phyloP scores from a whole-genome alignment of 2,113 vertebrate species.

The Daboia siamensis region DNA sequence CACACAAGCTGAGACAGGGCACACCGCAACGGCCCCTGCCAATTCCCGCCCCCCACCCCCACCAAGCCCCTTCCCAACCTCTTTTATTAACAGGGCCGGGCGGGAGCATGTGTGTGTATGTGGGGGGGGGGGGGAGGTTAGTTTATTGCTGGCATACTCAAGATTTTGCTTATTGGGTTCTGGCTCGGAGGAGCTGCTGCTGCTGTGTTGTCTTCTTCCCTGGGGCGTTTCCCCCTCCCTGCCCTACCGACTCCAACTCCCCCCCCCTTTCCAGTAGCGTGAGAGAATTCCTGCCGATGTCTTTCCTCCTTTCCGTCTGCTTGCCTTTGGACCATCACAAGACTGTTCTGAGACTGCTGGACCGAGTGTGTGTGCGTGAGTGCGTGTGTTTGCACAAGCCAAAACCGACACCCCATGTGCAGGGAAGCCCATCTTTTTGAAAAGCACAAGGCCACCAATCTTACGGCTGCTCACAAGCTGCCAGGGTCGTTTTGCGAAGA shows the following conservation, averaged over 20 bases:
- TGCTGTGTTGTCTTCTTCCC: neutral
- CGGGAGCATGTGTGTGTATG: neutral
- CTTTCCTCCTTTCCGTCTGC: neutral
- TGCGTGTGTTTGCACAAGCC: neutral
- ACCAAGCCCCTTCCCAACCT: neutral
- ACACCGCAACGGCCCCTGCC: fast-evolving
- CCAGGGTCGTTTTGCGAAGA: neutral
- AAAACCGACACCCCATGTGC: neutral
- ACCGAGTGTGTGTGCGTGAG: neutral
- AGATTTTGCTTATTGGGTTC: neutral
- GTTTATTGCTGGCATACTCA: slow-evolving; percentile 37
- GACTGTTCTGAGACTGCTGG: neutral
- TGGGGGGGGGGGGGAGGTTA: fast-evolving
- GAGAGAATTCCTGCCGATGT: neutral
- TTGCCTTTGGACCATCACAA: fast-evolving
- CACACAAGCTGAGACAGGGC: fast-evolving
- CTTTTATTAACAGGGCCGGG: neutral
- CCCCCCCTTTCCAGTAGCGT: neutral
- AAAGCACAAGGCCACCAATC: neutral
- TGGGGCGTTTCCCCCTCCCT: fast-evolving
- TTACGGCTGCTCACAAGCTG: slow-evolving; percentile 8
- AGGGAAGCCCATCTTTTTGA: slow-evolving; percentile 15
- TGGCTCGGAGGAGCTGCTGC: neutral
- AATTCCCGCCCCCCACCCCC: neutral
- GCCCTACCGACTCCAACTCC: fast-evolving